Conservation (phyloP, 2,797 vertebrate genomes). For the Helicolenus hilgendorfi region DNA sequence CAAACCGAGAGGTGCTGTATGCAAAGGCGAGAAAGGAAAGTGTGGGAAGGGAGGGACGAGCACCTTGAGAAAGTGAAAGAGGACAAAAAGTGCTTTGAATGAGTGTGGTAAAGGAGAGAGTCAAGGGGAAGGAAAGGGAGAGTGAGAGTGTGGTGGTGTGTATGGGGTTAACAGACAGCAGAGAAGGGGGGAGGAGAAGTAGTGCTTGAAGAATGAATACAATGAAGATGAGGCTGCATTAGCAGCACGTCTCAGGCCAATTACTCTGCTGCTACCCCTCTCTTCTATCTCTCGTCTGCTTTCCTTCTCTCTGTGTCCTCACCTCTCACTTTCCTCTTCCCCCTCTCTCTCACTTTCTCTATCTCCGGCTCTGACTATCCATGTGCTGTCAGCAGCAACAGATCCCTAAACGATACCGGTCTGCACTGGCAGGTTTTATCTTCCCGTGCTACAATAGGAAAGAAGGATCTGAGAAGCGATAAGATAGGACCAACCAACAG, state of each 20-base stretch:
- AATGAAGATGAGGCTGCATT: conserved; percentile 77
- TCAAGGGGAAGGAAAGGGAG: conserved; percentile 35
- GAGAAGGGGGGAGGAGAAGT: conserved; percentile 31
- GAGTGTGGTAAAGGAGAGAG: conserved; percentile 57
- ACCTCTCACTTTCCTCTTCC: conserved; percentile 64
- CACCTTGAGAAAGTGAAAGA: conserved; percentile 83
- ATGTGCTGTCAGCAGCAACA: conserved; percentile 87
- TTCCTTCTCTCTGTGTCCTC: conserved; percentile 58
- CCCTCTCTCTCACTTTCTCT: conserved; percentile 70
- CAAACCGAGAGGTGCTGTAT: conserved; percentile 60
- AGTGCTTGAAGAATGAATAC: conserved; percentile 65
- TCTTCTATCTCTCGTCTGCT: conserved; percentile 52
- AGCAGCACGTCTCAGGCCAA: conserved; percentile 83
- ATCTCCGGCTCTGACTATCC: conserved; percentile 81
- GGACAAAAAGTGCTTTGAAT: conserved; percentile 76
- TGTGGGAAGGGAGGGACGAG: conserved; percentile 42
- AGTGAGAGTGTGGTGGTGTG: conserved; percentile 15
- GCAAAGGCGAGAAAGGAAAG: conserved; percentile 67
- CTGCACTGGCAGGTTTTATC: conserved; percentile 86
- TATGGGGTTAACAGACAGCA: conserved; percentile 53
- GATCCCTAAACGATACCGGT: conserved; percentile 88
- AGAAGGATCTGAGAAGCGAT: conserved; percentile 84
- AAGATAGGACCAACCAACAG: conserved; percentile 82
- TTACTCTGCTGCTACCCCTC: conserved; percentile 77
- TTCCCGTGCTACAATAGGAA: conserved; percentile 86